phyloP scores from a whole-genome alignment of 92 coral and sea anemone species.

The Porites evermanni region DNA sequence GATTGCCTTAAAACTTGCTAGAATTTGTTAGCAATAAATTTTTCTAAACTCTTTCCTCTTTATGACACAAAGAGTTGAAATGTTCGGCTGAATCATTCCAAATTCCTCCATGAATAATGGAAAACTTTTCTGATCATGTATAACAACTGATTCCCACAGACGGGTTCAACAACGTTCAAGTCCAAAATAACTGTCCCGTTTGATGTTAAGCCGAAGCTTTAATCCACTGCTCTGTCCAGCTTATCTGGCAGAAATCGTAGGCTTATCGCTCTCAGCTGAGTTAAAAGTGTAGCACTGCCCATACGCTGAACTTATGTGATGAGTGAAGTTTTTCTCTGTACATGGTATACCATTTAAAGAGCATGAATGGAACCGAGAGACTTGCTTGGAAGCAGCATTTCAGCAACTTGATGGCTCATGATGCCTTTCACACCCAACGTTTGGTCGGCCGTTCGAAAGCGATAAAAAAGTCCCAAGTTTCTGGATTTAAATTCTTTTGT shows the following conservation, averaged over 20 bases:
- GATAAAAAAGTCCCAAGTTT: not conserved
- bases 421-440: not conserved
- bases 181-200: conserved; percentile 40
- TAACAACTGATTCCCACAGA: conserved; percentile 57
- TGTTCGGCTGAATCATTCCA: conserved; percentile 73
- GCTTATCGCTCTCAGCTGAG: conserved; percentile 31
- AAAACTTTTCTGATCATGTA: conserved; percentile 66
- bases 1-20: no score
- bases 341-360: conserved; percentile 38
- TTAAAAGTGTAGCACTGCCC: conserved; percentile 72
- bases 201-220: conserved; percentile 56
- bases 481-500: not conserved
- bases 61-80: conserved; percentile 61
- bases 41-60: conserved; percentile 53
- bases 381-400: conserved; percentile 41
- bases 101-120: conserved; percentile 59
- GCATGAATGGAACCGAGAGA: conserved; percentile 13
- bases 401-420: conserved; percentile 50
- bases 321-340: conserved; percentile 42
- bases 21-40: no score
- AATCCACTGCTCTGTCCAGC: conserved; percentile 61
- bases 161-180: not conserved
- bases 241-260: conserved; percentile 8
- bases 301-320: not conserved
- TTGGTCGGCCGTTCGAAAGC: not conserved